Conservation (phyloP, 2,888 invertebrate genomes). For the Noctua janthina region DNA sequence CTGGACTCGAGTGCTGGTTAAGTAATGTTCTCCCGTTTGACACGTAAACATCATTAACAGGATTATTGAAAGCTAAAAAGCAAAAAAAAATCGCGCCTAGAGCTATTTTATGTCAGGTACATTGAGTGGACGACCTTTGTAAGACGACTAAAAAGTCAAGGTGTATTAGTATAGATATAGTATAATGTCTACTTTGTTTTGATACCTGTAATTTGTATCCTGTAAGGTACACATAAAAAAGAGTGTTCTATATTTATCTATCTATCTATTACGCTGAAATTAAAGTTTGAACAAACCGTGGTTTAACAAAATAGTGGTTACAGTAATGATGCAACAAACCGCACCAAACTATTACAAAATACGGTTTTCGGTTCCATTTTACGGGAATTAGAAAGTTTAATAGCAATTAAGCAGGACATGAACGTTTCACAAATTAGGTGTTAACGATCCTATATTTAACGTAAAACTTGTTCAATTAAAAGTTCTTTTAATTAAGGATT, state of each 20-base stretch:
- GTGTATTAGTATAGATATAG: too few relatives aligned
- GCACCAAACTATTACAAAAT: conserved; percentile 32
- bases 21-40: too few relatives aligned
- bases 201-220: too few relatives aligned
- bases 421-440: conserved; percentile 49
- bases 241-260: background rate
- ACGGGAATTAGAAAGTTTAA: conserved; percentile 40
- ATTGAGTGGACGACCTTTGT: too few relatives aligned
- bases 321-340: conserved; percentile 26
- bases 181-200: too few relatives aligned
- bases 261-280: conserved; percentile 1
- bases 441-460: conserved; percentile 18
- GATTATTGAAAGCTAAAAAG: too few relatives aligned
- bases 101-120: too few relatives aligned
- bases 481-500: conserved; percentile 17
- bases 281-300: conserved; percentile 15
- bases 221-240: too few relatives aligned
- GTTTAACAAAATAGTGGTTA: conserved; percentile 17
- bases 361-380: conserved; percentile 32
- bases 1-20: too few relatives aligned
- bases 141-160: too few relatives aligned
- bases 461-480: conserved; percentile 28
- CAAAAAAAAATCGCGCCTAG: too few relatives aligned
- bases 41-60: too few relatives aligned
- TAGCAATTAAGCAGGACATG: conserved; percentile 20